Conservation (phyloP, 2,797 vertebrate genomes). For the Poecilia velifera region DNA sequence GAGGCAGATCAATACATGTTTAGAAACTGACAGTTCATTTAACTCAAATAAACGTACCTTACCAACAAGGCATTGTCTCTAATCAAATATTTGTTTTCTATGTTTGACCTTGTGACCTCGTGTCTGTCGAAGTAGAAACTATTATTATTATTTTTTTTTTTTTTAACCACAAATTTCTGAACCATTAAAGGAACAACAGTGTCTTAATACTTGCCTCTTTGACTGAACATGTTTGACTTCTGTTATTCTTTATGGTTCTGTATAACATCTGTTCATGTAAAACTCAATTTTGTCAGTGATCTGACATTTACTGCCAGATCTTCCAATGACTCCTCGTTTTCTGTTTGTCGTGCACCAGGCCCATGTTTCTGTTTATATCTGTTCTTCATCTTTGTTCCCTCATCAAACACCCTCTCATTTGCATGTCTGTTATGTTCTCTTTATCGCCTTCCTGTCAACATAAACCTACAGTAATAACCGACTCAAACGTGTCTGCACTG, state of each 20-base stretch:
- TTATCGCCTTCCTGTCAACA: conserved; percentile 16
- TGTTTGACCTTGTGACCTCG: conserved; percentile 32
- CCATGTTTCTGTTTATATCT: conserved; percentile 16
- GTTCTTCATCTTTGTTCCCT: conserved; percentile 7
- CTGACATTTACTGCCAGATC: conserved; percentile 18
- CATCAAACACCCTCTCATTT: conserved; percentile 12
- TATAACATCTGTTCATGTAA: neutral
- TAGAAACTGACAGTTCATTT: neutral
- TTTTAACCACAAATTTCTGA: conserved; percentile 39
- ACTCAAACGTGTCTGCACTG: conserved; percentile 28
- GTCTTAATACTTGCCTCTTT: conserved; percentile 38
- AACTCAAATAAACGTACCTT: neutral
- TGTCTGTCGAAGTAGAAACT: conserved; percentile 35
- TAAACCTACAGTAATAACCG: conserved; percentile 37
- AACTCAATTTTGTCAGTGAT: conserved; percentile 8
- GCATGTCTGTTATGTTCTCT: conserved; percentile 3
- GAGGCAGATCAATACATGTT: neutral
- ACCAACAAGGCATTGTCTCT: neutral
- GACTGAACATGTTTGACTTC: conserved; percentile 52
- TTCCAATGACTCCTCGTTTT: conserved; percentile 14
- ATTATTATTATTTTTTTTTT: neutral
- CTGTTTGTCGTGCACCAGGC: conserved; percentile 9
- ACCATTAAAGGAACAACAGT: conserved; percentile 34
- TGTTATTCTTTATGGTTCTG: conserved; percentile 4
- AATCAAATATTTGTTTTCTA: neutral